Percentiles rank a stretch among this genome's conserved stretches.
Evolutionary conservation across 2,888 invertebrate species (phyloP).

Genomic region (Mystacides longicornis): DNA sequence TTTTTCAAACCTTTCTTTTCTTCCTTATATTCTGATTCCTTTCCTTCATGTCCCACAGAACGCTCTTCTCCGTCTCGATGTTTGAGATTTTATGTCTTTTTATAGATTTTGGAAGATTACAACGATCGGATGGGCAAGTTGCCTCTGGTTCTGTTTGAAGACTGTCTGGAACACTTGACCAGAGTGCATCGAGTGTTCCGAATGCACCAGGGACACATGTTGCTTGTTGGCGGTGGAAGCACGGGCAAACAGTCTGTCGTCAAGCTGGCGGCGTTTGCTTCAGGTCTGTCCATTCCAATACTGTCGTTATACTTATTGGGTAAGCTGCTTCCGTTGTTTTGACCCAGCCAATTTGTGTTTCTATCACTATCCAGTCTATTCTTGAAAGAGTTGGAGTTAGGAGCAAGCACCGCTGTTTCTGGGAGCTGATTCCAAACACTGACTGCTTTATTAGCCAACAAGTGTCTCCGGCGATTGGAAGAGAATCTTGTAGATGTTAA

Average conservation of each 20-base stretch:
- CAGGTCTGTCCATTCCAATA: too few species aligned
- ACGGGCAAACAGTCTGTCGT: constrained; percentile 82
- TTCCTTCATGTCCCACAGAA: background rate
- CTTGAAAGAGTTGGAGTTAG: too few species aligned
- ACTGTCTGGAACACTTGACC: constrained; percentile 85
- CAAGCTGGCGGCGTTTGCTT: constrained; percentile 74
- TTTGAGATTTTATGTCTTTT: background rate
- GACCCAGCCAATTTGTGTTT: too few species aligned
- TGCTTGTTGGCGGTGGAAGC: constrained; percentile 85
- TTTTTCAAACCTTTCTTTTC: background rate
- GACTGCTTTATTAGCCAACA: too few species aligned
- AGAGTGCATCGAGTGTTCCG: constrained; percentile 78
- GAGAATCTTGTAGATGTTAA: too few species aligned
- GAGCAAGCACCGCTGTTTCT: too few species aligned
- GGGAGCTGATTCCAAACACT: too few species aligned
- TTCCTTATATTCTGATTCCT: background rate
- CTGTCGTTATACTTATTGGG: too few species aligned
- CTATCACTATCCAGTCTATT: too few species aligned
- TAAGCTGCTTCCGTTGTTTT: too few species aligned
- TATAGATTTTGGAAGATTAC: constrained; percentile 75
- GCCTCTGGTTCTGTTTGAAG: constrained; percentile 82
- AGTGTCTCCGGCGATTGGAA: too few species aligned
- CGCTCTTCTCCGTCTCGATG: too few species aligned
- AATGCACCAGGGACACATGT: constrained; percentile 74
- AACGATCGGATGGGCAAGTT: constrained; percentile 68